Conservation (phyloP, 2,888 invertebrate genomes). For the Microctonus hyperodae region DNA sequence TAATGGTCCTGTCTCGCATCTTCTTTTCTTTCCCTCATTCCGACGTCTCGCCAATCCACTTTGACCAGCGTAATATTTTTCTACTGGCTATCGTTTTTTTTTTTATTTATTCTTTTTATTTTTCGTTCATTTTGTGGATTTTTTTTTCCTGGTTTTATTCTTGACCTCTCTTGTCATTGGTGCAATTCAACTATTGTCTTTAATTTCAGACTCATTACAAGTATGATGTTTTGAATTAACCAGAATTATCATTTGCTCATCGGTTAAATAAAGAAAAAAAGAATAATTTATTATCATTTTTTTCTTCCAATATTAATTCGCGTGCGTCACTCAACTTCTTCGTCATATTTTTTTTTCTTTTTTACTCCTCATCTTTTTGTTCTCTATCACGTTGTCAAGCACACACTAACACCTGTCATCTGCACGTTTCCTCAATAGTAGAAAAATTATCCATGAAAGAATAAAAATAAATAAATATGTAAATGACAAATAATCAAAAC, state of each 20-base stretch:
- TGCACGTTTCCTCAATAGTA: not conserved
- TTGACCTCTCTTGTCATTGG: not conserved
- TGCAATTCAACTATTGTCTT: not conserved
- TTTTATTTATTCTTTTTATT: not conserved
- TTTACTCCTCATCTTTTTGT: not conserved
- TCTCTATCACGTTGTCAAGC: not conserved
- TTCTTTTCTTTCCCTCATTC: conserved; percentile 24
- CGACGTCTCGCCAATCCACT: conserved; percentile 17
- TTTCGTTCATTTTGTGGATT: not conserved
- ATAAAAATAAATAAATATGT: not conserved
- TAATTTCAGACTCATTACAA: not conserved
- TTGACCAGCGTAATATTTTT: not conserved
- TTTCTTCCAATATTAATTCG: not conserved
- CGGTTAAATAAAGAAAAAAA: not conserved
- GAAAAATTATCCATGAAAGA: not conserved
- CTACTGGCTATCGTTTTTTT: conserved; percentile 11
- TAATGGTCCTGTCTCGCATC: conserved; percentile 36
- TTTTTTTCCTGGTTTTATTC: too few relatives aligned
- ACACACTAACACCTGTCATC: not conserved
- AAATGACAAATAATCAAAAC: not conserved
- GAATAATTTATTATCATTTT: too few relatives aligned
- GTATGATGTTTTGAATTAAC: not conserved
- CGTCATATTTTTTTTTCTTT: not conserved
- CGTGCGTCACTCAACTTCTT: conserved; percentile 1
- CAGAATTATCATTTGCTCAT: not conserved